These are phyloP conservation scores for Cacatua alba DNA, from an alignment of 2,113 vertebrate genomes.

Conservation along the genomic window DNA sequence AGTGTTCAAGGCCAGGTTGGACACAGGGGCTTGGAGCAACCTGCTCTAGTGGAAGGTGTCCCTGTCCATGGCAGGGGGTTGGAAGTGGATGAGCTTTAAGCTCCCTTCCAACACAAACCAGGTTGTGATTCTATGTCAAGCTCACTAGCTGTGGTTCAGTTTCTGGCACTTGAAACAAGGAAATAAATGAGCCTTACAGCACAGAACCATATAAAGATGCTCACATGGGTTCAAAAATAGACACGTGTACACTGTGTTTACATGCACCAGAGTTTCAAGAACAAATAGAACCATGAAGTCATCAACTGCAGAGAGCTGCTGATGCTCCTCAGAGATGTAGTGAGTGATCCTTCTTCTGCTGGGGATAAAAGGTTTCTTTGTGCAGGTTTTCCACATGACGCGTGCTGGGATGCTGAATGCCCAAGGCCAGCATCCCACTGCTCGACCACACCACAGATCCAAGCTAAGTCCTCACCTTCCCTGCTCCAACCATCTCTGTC, in stretches of 20 bases:
- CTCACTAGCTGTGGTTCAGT: background rate
- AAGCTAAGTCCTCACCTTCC: background rate
- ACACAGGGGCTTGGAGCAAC: too few relatives aligned
- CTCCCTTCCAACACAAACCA: background rate
- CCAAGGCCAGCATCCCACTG: background rate
- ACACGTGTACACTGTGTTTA: accelerated
- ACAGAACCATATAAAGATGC: background rate
- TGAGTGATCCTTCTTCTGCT: background rate
- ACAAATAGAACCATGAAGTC: background rate
- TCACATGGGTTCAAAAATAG: background rate
- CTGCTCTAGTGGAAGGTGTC: background rate
- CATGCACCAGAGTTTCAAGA: background rate
- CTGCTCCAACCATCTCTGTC: background rate
- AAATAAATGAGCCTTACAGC: background rate
- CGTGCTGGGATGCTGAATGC: background rate
- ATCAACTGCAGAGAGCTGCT: background rate
- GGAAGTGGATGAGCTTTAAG: background rate
- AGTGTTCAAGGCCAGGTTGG: too few relatives aligned
- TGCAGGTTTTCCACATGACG: background rate
- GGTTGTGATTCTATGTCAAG: background rate
- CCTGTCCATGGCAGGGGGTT: background rate
- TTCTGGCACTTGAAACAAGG: background rate
- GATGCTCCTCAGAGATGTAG: background rate
- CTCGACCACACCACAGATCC: background rate
- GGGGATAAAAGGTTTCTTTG: background rate